phyloP scores from a whole-genome alignment of 2,888 invertebrate genomes.

The Habrosyne pyritoides region DNA sequence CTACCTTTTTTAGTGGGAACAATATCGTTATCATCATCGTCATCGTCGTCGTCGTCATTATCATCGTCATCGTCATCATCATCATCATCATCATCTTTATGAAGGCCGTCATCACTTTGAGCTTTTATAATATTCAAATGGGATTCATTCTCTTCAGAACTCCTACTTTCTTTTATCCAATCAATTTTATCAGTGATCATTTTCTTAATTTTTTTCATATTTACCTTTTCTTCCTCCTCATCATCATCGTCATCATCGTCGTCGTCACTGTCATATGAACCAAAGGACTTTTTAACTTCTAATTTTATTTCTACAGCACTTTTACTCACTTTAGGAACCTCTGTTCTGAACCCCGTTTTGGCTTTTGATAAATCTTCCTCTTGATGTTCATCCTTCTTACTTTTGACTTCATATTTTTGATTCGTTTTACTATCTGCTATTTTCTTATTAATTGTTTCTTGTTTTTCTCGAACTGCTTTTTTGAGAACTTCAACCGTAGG shows the following conservation, averaged over 20 bases:
- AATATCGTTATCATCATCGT: conserved; percentile 16
- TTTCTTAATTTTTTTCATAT: conserved; percentile 6
- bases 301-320: conserved; percentile 27
- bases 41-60: too few species aligned
- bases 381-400: conserved; percentile 51
- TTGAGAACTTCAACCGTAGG: conserved; percentile 59
- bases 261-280: conserved; percentile 24
- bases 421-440: conserved; percentile 39
- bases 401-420: conserved; percentile 46
- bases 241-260: conserved; percentile 36
- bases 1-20: neutral
- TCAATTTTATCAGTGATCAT: conserved; percentile 4
- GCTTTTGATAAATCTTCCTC: conserved; percentile 38
- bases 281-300: conserved; percentile 25
- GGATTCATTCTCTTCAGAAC: neutral
- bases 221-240: conserved; percentile 12
- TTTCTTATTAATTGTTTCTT: conserved; percentile 50
- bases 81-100: conserved; percentile 9
- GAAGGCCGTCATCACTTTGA: conserved; percentile 4
- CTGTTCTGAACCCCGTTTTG: conserved; percentile 40
- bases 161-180: conserved; percentile 7
- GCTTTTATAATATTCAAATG: neutral
- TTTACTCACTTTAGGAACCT: conserved; percentile 26
- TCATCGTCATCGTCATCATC: neutral
- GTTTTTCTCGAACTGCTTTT: conserved; percentile 57